Conservation (phyloP, 2,888 invertebrate species). For the Dermolepida albohirtum region DNA sequence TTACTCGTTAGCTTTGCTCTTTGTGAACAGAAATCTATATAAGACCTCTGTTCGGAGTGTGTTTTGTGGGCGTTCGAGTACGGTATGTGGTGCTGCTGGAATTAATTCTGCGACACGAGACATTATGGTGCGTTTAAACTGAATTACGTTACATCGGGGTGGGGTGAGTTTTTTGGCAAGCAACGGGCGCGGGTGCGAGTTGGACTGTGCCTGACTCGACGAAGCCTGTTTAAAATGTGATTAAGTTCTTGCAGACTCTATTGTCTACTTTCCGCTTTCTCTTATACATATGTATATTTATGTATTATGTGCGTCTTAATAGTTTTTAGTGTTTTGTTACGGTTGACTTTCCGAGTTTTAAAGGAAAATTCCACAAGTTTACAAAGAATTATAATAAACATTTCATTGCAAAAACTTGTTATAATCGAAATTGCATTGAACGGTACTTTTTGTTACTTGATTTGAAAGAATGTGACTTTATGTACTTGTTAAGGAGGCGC, state of each 20-base stretch:
- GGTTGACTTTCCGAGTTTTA: too few species aligned
- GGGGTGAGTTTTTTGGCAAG: constrained; percentile 19
- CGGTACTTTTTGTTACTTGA: too few species aligned
- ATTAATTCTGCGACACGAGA: constrained; percentile 32
- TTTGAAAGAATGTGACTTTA: too few species aligned
- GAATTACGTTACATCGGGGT: constrained; percentile 18
- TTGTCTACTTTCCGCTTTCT: constrained; percentile 6
- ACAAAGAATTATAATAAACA: too few species aligned
- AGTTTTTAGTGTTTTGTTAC: too few species aligned
- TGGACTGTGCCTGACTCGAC: constrained; percentile 26
- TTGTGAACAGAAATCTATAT: constrained; percentile 32
- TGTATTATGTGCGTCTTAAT: background rate
- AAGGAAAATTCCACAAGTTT: too few species aligned
- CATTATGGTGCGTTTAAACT: constrained; percentile 32
- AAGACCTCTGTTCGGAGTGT: constrained; percentile 30
- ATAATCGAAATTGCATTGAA: too few species aligned
- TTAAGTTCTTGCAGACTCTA: constrained; percentile 24
- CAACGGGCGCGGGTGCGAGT: constrained; percentile 6
- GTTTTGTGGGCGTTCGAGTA: constrained; percentile 26
- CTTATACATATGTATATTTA: constrained; percentile 1
- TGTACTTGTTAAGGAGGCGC: too few species aligned
- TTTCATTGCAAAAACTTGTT: too few species aligned
- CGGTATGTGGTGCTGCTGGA: constrained; percentile 31
- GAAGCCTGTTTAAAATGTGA: constrained; percentile 31
- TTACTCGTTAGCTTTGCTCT: constrained; percentile 32